phyloP scores from a whole-genome alignment of 2,113 vertebrate species.

The Motacilla tschutschensis region DNA sequence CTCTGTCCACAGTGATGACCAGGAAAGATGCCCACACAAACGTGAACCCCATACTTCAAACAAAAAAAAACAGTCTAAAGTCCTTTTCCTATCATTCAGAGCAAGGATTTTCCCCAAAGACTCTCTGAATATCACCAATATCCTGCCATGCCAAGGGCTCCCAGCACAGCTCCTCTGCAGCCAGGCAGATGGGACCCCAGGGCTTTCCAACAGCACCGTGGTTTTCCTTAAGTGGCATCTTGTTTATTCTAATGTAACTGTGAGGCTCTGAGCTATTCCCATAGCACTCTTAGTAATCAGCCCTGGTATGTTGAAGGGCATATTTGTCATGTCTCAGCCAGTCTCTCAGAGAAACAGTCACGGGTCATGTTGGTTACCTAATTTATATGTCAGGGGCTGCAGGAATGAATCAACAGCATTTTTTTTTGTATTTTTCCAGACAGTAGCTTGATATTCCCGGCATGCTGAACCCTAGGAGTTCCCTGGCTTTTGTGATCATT shows the following conservation, averaged over 20 bases:
- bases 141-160: not conserved
- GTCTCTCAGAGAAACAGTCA: slow-evolving; percentile 46
- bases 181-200: not conserved
- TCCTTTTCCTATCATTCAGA: not conserved
- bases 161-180: not conserved
- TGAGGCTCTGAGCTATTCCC: slow-evolving; percentile 21
- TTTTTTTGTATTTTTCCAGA: slow-evolving; percentile 28
- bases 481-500: slow-evolving; percentile 23
- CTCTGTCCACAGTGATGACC: accelerated
- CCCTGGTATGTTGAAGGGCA: slow-evolving; percentile 51
- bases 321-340: slow-evolving; percentile 61
- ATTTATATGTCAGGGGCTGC: slow-evolving; percentile 61
- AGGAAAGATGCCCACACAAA: not conserved
- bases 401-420: slow-evolving; percentile 34
- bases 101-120: not conserved
- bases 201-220: not conserved
- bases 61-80: not conserved
- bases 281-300: not conserved
- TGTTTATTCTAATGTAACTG: not conserved
- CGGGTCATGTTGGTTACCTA: slow-evolving; percentile 58
- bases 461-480: slow-evolving; percentile 39
- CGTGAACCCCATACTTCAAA: not conserved
- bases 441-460: slow-evolving; percentile 18
- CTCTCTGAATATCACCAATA: not conserved
- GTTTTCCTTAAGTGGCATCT: not conserved